phyloP scores from a whole-genome alignment of 2,797 vertebrate genomes.

The Mus caroli region DNA sequence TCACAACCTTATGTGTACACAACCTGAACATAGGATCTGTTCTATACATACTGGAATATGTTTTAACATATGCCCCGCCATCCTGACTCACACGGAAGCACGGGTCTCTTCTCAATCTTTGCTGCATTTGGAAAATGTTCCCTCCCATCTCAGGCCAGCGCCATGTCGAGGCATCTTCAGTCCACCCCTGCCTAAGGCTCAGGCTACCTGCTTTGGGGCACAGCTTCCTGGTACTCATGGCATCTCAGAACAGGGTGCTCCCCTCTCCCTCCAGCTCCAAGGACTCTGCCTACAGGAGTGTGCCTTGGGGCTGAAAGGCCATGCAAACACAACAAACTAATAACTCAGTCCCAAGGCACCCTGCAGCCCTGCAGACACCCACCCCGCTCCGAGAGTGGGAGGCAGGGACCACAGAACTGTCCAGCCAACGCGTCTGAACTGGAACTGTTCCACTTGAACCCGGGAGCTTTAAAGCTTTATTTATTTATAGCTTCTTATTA shows the following conservation, averaged over 20 bases:
- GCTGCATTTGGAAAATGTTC: constrained; percentile 18
- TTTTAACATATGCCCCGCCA: constrained; percentile 85
- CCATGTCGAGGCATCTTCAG: background rate
- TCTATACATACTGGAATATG: constrained; percentile 86
- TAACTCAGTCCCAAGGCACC: background rate
- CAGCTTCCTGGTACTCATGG: constrained; percentile 53
- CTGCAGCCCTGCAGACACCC: constrained; percentile 66
- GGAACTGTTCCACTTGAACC: constrained; percentile 85
- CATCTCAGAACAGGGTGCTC: constrained; percentile 22
- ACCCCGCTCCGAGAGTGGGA: background rate
- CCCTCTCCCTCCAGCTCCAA: background rate
- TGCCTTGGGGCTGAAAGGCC: constrained; percentile 36
- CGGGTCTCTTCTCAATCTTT: constrained; percentile 43
- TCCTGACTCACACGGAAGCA: constrained; percentile 73
- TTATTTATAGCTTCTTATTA: constrained; percentile 90
- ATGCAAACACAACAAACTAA: background rate
- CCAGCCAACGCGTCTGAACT: constrained; percentile 79
- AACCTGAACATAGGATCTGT: constrained; percentile 75
- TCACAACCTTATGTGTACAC: constrained; percentile 72
- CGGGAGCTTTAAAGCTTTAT: constrained; percentile 90
- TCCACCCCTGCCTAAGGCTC: constrained; percentile 35
- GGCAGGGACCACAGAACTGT: constrained; percentile 22
- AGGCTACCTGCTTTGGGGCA: constrained; percentile 55
- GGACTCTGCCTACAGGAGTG: constrained; percentile 64
- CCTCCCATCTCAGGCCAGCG: background rate